Conservation (phyloP, 1,140 invertebrate genomes). For the Drosophila paulistorum region DNA sequence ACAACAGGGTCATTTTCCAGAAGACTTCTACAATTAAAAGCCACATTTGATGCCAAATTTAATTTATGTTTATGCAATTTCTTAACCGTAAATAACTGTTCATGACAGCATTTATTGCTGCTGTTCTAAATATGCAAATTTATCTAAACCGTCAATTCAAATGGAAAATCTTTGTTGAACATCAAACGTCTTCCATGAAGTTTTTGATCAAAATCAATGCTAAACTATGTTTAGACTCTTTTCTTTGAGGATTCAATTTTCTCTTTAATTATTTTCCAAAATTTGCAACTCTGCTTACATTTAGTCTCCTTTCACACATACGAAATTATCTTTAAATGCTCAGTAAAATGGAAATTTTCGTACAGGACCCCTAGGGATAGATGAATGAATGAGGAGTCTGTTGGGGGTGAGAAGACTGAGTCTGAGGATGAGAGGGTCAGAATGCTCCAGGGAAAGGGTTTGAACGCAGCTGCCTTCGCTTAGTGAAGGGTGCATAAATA, state of each 20-base stretch:
- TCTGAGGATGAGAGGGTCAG: background rate
- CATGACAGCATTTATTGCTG: background rate
- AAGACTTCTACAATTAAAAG: background rate
- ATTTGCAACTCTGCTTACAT: background rate
- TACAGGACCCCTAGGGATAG: slow-evolving; percentile 23
- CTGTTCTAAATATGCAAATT: background rate
- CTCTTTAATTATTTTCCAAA: background rate
- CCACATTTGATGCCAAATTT: background rate
- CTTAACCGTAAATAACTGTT: background rate
- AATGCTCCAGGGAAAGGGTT: background rate
- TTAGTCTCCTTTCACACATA: background rate
- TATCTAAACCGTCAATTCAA: background rate
- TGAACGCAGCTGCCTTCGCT: slow-evolving; percentile 45
- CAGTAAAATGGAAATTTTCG: slow-evolving; percentile 58
- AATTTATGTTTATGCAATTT: background rate
- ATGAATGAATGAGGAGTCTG: background rate
- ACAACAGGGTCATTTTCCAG: background rate
- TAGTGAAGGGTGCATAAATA: slow-evolving; percentile 70
- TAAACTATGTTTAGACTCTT: background rate
- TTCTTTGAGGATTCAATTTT: background rate
- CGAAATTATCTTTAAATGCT: slow-evolving; percentile 48
- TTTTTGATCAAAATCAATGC: background rate
- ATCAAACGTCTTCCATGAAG: background rate
- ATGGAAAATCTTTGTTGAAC: background rate
- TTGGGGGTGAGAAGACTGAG: background rate